phyloP scores from a whole-genome alignment of 2,113 vertebrate species.

The Phrynosoma blainvillii region DNA sequence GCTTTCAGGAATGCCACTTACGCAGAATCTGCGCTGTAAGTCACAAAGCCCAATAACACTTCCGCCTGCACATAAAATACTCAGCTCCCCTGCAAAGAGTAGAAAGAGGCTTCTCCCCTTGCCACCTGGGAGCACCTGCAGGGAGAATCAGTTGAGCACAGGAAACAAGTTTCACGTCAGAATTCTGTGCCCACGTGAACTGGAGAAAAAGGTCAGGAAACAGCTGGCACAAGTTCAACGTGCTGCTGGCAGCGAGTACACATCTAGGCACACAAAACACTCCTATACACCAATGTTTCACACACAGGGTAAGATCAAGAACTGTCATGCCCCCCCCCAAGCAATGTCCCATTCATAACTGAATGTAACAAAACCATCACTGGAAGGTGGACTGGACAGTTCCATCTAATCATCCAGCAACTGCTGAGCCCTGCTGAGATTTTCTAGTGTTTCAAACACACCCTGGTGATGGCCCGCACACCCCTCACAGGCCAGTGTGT shows the following conservation, averaged over 20 bases:
- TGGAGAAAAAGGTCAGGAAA: conserved; percentile 70
- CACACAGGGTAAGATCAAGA: conserved; percentile 45
- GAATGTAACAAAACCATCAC: background rate
- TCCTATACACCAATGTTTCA: conserved; percentile 36
- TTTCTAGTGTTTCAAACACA: conserved; percentile 28
- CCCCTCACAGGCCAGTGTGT: background rate
- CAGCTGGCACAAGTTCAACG: conserved; percentile 62
- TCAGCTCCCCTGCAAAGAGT: conserved; percentile 73
- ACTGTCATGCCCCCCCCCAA: conserved; percentile 40
- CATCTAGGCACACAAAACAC: conserved; percentile 47
- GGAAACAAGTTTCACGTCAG: conserved; percentile 69
- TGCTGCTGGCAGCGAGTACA: conserved; percentile 30
- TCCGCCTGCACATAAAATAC: conserved; percentile 45
- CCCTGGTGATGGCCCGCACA: conserved; percentile 41
- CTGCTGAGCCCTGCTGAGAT: conserved; percentile 42
- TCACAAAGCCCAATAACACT: conserved; percentile 74
- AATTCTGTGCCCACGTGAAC: conserved; percentile 67
- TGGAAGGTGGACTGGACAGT: conserved; percentile 47
- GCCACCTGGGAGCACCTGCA: conserved; percentile 70
- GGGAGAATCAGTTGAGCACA: conserved; percentile 72
- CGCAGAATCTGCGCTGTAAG: conserved; percentile 62
- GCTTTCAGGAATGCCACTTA: conserved; percentile 40
- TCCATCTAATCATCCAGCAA: conserved; percentile 37
- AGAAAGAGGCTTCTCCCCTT: conserved; percentile 65
- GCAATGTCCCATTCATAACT: conserved; percentile 41